Conservation (phyloP, 2,797 vertebrate species). For the Rhinatrema bivittatum region DNA sequence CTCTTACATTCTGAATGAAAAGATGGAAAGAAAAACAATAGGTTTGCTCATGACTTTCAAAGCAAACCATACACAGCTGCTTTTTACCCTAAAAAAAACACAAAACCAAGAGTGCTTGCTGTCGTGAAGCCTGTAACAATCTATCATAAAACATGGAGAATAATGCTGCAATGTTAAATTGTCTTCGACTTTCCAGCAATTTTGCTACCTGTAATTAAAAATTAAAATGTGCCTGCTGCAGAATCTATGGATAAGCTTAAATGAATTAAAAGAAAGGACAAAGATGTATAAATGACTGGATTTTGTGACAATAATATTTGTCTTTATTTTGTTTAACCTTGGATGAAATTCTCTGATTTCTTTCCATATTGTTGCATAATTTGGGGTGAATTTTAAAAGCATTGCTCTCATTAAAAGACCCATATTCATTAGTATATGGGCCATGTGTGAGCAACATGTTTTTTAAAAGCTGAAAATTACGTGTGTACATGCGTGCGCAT, state of each 20-base stretch:
- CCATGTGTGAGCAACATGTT: no score
- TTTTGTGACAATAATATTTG: conserved; percentile 23
- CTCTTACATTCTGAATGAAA: conserved; percentile 44
- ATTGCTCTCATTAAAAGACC: no score
- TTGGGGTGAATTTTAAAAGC: no score
- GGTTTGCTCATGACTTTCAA: conserved; percentile 29
- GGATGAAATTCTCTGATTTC: no score
- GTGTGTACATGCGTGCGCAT: no score
- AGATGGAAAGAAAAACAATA: conserved; percentile 27
- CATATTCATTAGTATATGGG: no score
- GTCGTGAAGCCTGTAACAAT: conserved; percentile 10
- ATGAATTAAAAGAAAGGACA: conserved; percentile 35
- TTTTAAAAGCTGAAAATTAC: no score
- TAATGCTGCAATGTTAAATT: conserved; percentile 5
- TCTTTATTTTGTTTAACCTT: conserved; percentile 30
- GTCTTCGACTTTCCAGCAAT: neutral
- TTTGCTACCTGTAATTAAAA: conserved; percentile 11
- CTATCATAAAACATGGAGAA: conserved; percentile 13
- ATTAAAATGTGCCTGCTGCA: conserved; percentile 6
- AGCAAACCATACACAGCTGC: conserved; percentile 6
- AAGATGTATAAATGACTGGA: conserved; percentile 22
- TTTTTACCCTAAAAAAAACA: conserved; percentile 15
- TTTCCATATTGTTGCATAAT: no score
- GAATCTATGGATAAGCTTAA: conserved; percentile 13
- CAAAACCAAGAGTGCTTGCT: no score